Percentiles rank a stretch among this genome's conserved stretches.
Conservation (phyloP, 2,113 vertebrate species). For the Sceloporus undulatus region DNA sequence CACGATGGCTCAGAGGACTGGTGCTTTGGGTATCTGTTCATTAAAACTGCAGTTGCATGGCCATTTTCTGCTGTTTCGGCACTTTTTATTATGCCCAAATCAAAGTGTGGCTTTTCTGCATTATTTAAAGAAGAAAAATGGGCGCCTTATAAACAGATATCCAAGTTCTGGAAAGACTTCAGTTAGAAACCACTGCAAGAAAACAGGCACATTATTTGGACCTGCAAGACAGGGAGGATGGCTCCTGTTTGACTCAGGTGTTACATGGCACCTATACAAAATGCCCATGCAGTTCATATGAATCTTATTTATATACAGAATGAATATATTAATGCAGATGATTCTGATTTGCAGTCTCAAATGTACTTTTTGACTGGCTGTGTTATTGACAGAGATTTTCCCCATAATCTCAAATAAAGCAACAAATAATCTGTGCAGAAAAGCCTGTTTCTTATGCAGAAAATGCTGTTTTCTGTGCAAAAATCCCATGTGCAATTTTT, state of each 20-base stretch:
- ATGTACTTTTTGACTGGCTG: too few relatives aligned
- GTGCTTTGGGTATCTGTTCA: conserved; percentile 64
- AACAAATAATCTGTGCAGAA: too few relatives aligned
- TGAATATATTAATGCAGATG: background rate
- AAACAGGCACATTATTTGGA: conserved; percentile 57
- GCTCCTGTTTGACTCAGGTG: background rate
- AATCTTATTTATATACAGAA: background rate
- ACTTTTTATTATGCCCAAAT: conserved; percentile 67
- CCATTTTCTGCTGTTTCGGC: conserved; percentile 66
- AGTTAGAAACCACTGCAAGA: conserved; percentile 50
- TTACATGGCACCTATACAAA: background rate
- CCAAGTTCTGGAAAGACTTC: conserved; percentile 50
- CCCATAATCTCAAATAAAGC: too few relatives aligned
- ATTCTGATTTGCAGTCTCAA: background rate
- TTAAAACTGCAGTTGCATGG: conserved; percentile 65
- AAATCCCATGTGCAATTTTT: too few relatives aligned
- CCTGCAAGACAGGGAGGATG: conserved; percentile 44
- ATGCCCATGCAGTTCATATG: background rate
- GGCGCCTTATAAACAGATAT: conserved; percentile 65
- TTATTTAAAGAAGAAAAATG: conserved; percentile 60
- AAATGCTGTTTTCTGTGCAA: too few relatives aligned
- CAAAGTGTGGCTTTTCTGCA: conserved; percentile 46
- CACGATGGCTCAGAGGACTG: conserved; percentile 49
- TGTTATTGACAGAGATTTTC: accelerated
- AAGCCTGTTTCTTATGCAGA: too few relatives aligned